Conservation (phyloP, 1,140 invertebrate species). For the Scylla paramamosain region DNA sequence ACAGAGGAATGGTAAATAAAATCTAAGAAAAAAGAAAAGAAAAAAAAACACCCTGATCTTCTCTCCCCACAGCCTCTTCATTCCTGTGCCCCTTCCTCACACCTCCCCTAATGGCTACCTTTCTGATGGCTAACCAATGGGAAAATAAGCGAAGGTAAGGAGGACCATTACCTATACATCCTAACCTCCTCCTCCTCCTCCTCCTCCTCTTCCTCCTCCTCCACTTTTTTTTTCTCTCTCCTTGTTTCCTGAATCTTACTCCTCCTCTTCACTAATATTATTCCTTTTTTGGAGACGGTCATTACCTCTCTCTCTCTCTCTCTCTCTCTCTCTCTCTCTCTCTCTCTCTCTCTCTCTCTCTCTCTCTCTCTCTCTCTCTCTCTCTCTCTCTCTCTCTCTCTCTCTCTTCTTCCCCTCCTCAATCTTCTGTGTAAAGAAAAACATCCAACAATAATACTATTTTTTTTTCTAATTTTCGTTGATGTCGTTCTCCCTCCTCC, state of each 20-base stretch:
- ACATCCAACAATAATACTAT: too few relatives aligned
- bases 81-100: not conserved
- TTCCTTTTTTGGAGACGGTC: not conserved
- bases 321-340: not conserved
- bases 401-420: not conserved
- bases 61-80: too few relatives aligned
- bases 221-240: not conserved
- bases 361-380: not conserved
- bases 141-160: constrained; percentile 10
- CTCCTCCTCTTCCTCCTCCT: not conserved
- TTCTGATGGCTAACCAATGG: constrained; percentile 1
- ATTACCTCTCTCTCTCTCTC: constrained; percentile 7
- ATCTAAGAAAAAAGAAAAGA: too few relatives aligned
- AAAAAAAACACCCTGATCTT: too few relatives aligned
- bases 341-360: not conserved
- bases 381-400: not conserved
- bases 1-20: too few relatives aligned
- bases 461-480: too few relatives aligned
- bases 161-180: constrained; percentile 2
- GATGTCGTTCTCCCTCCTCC: too few relatives aligned
- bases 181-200: not conserved
- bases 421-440: too few relatives aligned
- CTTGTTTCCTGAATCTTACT: not conserved
- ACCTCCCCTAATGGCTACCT: not conserved
- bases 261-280: not conserved